Evolutionary conservation across 1,140 invertebrate species (phyloP), one percentile per base, ranked within the genome.

Genomic region (Magallana gigas): DNA sequence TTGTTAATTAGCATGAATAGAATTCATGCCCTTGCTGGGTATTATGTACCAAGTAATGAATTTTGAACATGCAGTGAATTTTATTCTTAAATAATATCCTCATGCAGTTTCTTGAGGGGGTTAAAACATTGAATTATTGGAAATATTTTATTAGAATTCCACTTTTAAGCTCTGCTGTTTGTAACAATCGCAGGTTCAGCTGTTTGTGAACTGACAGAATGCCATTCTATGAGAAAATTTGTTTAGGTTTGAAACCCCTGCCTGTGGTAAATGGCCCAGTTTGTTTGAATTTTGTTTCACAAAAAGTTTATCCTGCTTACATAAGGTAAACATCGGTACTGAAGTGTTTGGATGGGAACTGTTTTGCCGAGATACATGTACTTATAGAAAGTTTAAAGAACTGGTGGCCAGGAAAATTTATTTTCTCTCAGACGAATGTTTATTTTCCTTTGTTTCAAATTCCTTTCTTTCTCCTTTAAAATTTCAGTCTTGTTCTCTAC

Each of bases 311-410:
- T 62, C 14, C 23, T 76, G 68, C 68, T 29, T 76, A 76, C 68
- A 76, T 76, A 76, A 76, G 36, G 23, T 76, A 76, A 76, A 76
- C 68, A 76, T 76, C 29, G 8, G 8, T 18, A 23, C 23, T 36
- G 23, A 12, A 36, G 68, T 76, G 68, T 76, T 76, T 76, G 68
- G 23, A 11, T 76, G 23, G 23, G 29, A 76, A 76, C 23, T 76
- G 68, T 36, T 76, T 76, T 76, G 68, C 68, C 23, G 23, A 76
- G 68, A 76, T 76, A 76, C 68, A 76, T 76, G 68, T 76, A 76
- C 64, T 71, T 71, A 18, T 36, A 23, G 68, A 76, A 76, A n/a
- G 18, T 16, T 18, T 64, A 64, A 64, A 64, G 60, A 64, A 64
- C 18, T 1, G 14, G 23, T 36, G 23, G 18, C 4, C 11, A 76